Base-by-base conservation (phyloP, 2,113 vertebrate species). In the Phrynosoma platyrhinos region DNA sequence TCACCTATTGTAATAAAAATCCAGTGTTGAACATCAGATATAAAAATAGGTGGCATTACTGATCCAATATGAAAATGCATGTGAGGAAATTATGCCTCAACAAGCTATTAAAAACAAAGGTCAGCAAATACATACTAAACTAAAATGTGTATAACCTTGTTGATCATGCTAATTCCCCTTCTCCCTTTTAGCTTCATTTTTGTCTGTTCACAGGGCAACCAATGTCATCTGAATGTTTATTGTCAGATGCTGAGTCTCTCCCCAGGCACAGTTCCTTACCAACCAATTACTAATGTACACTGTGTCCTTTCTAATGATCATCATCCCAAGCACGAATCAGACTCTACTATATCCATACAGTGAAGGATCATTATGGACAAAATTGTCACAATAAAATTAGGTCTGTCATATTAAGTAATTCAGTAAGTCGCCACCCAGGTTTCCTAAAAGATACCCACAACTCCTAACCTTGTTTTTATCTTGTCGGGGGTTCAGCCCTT, bases 391-490 rank as follows among this genome's bases (percentile, higher is more conserved):
- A 82, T 53, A 91, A 88, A 80, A 91, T 74, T 76, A 21, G 27
- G 25, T 18, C 77, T 87, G 71, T 71, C 66, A 81, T 72, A 68
- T 66, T 66, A 36, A 2, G 1, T 20, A 72, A 86, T 79, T 88
- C 81, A 89, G 64, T 89, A 90, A 90, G 30, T 10, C 85, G 0
- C 69, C 23, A 76, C 18, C 27, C n/a, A 42, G 87, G 25, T 3
- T 53, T 75, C 69, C 25, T 91, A 78, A 90, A 42, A 89, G 89
- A 36, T 14, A 47, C 30, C 30, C 68, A 68, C 1, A 10, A 13
- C 71, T 87, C 95, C 97, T 94, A 62, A 97, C 98, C 96, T 94
- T 96, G 88, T 96, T 94, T 86, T 94, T 95, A 79, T 89, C 92
- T 88, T 96, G 96, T 92, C 95, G 95, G 90, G 96, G 97, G 62